A percentile compares a stretch with the other conserved stretches of the same genome.
These are phyloP conservation scores for Brachyopa scutellaris DNA, from an alignment of 2,888 invertebrate species.

Conservation along the genomic window DNA sequence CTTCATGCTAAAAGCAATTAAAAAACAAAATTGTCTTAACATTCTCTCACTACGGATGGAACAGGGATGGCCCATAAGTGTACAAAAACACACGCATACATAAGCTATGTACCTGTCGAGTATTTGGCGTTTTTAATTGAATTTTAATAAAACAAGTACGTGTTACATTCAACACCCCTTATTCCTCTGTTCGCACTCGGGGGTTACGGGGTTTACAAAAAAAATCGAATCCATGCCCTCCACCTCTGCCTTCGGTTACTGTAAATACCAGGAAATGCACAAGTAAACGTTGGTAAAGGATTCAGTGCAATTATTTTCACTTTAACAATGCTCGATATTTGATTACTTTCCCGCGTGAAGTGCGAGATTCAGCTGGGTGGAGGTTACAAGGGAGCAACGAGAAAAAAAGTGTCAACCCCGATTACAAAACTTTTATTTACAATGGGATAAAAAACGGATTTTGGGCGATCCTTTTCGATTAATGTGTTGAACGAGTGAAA, in stretches of 20 bases:
- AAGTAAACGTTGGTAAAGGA: conserved; percentile 29
- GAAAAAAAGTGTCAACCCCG: conserved; percentile 30
- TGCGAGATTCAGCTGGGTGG: background rate
- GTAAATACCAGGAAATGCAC: conserved; percentile 41
- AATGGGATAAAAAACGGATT: conserved; percentile 30
- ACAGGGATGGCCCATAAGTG: background rate
- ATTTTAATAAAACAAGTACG: conserved; percentile 66
- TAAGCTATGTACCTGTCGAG: conserved; percentile 1
- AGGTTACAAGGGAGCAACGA: background rate
- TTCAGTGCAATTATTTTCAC: conserved; percentile 51
- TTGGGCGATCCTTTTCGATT: conserved; percentile 33
- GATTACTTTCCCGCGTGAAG: conserved; percentile 42
- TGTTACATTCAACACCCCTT: conserved; percentile 30
- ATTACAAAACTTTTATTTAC: conserved; percentile 50
- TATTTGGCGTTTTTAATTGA: conserved; percentile 66
- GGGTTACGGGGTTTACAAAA: background rate
- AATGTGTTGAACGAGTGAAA: conserved; percentile 43
- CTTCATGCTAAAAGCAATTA: conserved; percentile 45
- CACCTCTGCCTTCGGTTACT: background rate
- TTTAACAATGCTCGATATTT: conserved; percentile 59
- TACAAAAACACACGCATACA: background rate
- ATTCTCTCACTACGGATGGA: background rate
- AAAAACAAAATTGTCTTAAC: conserved; percentile 48
- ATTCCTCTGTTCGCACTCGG: conserved; percentile 26
- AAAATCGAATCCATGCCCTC: background rate